Conservation (phyloP, 2,797 vertebrate genomes). For the Sebastes hopkinsi region DNA sequence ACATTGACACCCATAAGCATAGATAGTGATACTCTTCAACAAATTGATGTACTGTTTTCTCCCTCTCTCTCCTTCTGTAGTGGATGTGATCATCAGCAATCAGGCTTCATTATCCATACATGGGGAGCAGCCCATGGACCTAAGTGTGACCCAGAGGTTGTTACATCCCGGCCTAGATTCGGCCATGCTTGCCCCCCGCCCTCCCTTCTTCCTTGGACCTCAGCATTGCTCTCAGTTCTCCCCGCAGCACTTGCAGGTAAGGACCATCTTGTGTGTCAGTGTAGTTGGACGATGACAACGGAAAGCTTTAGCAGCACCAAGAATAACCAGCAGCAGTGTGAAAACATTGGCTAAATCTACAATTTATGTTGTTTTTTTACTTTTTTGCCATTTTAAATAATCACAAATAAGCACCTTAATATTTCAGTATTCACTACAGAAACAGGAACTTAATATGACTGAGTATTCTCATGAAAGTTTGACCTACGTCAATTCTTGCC, state of each 20-base stretch:
- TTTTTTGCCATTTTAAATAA: background rate
- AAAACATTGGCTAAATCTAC: background rate
- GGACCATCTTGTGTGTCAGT: background rate
- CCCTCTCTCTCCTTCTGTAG: conserved; percentile 27
- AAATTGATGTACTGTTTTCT: background rate
- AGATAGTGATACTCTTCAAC: background rate
- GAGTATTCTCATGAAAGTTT: background rate
- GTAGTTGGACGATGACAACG: background rate
- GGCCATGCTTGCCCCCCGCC: conserved; percentile 79
- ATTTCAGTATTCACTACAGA: background rate
- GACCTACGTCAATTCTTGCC: background rate
- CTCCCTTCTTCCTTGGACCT: conserved; percentile 63
- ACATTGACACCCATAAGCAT: background rate
- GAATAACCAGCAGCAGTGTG: background rate
- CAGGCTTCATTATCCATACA: conserved; percentile 45
- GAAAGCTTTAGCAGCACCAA: background rate
- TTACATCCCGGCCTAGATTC: conserved; percentile 83
- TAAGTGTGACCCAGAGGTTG: conserved; percentile 87
- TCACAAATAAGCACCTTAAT: background rate
- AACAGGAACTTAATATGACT: background rate
- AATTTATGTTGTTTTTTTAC: background rate
- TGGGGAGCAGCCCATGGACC: conserved; percentile 88
- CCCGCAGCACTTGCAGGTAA: conserved; percentile 84
- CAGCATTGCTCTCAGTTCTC: conserved; percentile 70
- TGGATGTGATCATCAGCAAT: conserved; percentile 62